phyloP scores from a whole-genome alignment of 2,797 vertebrate genomes.

The Sparus aurata region DNA sequence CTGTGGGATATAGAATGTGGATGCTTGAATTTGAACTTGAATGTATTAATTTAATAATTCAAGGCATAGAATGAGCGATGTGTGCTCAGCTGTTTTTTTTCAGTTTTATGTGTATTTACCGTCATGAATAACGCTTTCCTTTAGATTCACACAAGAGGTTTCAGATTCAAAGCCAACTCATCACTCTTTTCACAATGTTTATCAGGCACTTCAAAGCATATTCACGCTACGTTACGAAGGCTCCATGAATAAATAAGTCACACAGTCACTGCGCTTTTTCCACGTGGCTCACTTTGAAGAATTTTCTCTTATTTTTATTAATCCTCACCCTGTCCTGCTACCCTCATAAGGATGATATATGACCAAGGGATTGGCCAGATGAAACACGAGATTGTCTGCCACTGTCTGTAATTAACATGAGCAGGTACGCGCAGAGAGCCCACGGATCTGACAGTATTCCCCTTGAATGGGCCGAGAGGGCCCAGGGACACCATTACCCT shows the following conservation, averaged over 20 bases:
- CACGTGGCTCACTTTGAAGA: slow-evolving; percentile 35
- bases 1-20: background rate
- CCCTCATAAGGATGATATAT: slow-evolving; percentile 77
- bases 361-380: slow-evolving; percentile 60
- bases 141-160: slow-evolving; percentile 34
- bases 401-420: slow-evolving; percentile 84
- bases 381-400: slow-evolving; percentile 76
- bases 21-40: slow-evolving; percentile 21
- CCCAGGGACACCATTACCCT: slow-evolving; percentile 87
- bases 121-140: slow-evolving; percentile 21
- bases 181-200: slow-evolving; percentile 44
- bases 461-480: slow-evolving; percentile 80
- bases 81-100: slow-evolving; percentile 32
- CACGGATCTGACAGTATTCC: slow-evolving; percentile 80
- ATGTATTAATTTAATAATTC: slow-evolving; percentile 17
- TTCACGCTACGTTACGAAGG: slow-evolving; percentile 37
- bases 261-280: slow-evolving; percentile 37
- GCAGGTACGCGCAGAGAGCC: slow-evolving; percentile 78
- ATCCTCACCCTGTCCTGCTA: slow-evolving; percentile 46
- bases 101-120: slow-evolving; percentile 15
- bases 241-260: slow-evolving; percentile 57
- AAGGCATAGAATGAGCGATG: slow-evolving; percentile 24
- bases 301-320: slow-evolving; percentile 64
- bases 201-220: slow-evolving; percentile 35
- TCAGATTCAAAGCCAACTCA: slow-evolving; percentile 36